Conservation (phyloP, 2,888 invertebrate species). For the Plebejus argus region DNA sequence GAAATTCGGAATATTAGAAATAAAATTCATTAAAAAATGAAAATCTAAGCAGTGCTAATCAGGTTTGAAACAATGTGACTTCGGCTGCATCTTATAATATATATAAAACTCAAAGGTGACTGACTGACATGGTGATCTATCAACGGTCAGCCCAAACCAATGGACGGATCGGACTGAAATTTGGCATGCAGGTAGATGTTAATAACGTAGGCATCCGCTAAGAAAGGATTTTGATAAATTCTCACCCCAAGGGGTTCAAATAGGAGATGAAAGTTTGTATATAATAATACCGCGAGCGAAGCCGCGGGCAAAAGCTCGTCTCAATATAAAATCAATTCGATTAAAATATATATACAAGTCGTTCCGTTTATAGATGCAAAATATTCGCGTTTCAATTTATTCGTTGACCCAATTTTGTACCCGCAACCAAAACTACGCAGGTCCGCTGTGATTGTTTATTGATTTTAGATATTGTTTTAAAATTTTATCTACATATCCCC, state of each 20-base stretch:
- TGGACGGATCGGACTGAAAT: no score
- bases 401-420: conserved; percentile 59
- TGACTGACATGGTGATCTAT: no score
- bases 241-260: no score
- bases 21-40: neutral
- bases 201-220: no score
- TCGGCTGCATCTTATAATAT: conserved; percentile 34
- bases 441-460: conserved; percentile 64
- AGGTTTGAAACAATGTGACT: conserved; percentile 32
- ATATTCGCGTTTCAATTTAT: conserved; percentile 52
- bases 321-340: conserved; percentile 40
- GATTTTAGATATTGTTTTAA: conserved; percentile 55
- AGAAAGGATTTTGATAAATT: no score
- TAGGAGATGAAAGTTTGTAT: no score
- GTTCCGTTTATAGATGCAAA: conserved; percentile 42
- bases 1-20: neutral
- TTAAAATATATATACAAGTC: conserved; percentile 39
- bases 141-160: no score
- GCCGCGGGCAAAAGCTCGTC: no score
- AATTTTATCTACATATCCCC: conserved; percentile 34
- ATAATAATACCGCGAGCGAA: no score
- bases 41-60: neutral
- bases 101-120: no score
- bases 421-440: conserved; percentile 61
- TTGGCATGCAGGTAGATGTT: no score